Evolutionary conservation across 2,888 invertebrate species (phyloP).

Genomic region (Ptilodon capucinus): DNA sequence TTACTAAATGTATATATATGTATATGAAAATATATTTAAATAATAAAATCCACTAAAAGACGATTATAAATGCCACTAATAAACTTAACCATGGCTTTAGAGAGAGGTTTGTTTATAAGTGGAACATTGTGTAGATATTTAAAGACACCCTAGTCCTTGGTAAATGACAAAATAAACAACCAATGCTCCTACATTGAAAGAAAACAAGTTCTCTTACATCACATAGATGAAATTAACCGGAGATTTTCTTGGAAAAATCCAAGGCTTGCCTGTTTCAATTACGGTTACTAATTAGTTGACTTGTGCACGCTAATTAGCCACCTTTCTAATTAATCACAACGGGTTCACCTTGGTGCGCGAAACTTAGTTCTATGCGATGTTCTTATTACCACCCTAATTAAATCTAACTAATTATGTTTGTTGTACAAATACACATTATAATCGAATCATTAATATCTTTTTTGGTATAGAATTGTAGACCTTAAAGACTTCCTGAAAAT

Average conservation of each 20-base stretch:
- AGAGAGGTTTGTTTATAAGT: no score
- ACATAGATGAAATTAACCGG: constrained; percentile 51
- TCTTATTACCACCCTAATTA: constrained; percentile 47
- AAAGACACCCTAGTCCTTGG: no score
- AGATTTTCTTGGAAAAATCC: constrained; percentile 67
- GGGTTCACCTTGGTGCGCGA: constrained; percentile 61
- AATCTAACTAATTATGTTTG: background rate
- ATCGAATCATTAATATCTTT: no score
- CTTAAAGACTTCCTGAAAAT: no score
- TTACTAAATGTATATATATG: no score
- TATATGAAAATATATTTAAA: no score
- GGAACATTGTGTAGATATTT: background rate
- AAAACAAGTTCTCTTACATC: constrained; percentile 11
- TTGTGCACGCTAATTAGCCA: constrained; percentile 74
- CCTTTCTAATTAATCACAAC: constrained; percentile 75
- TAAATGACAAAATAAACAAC: background rate
- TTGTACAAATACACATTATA: no score
- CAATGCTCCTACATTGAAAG: constrained; percentile 5
- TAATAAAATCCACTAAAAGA: no score
- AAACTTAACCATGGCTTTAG: no score
- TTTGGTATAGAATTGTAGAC: no score
- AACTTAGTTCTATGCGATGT: constrained; percentile 57
- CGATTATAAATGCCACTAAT: no score
- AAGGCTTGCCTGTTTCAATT: constrained; percentile 69
- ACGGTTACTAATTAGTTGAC: constrained; percentile 76